A percentile compares a stretch with the other conserved stretches of the same genome.
These are phyloP conservation scores for Phania funesta DNA, from an alignment of 2,888 invertebrate genomes.

Conservation along the genomic window DNA sequence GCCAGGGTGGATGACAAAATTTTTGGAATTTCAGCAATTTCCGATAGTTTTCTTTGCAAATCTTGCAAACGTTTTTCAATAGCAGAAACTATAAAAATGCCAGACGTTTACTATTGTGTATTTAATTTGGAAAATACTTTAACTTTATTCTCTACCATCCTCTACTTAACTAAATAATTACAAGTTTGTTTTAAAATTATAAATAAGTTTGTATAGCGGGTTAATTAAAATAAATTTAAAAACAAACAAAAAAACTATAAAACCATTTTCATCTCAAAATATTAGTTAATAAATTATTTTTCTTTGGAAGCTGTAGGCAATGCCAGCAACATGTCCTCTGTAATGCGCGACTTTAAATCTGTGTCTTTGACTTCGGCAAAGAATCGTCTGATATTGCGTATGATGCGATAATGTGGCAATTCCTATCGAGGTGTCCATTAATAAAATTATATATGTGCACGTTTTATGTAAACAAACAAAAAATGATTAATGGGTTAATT, in stretches of 20 bases:
- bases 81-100: constrained; percentile 70
- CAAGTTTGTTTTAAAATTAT: constrained; percentile 17
- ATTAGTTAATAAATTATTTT: constrained; percentile 4
- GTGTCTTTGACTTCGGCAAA: constrained; percentile 80
- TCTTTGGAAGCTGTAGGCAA: constrained; percentile 76
- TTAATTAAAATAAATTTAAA: constrained; percentile 39
- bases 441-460: background rate
- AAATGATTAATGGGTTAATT: constrained; percentile 63
- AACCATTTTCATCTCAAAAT: background rate
- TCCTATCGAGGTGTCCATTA: constrained; percentile 76
- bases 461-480: constrained; percentile 40
- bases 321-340: constrained; percentile 80
- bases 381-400: constrained; percentile 82
- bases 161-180: constrained; percentile 33
- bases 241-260: constrained; percentile 11
- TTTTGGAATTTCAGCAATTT: constrained; percentile 80
- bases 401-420: constrained; percentile 84
- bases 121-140: constrained; percentile 16
- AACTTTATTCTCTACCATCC: constrained; percentile 36
- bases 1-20: constrained; percentile 78
- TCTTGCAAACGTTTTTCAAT: constrained; percentile 78
- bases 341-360: constrained; percentile 77
- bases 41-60: constrained; percentile 80
- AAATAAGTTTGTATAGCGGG: constrained; percentile 22
- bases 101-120: background rate